These are phyloP conservation scores for Chloromyia formosa DNA, from an alignment of 2,888 invertebrate species.

Conservation along the genomic window DNA sequence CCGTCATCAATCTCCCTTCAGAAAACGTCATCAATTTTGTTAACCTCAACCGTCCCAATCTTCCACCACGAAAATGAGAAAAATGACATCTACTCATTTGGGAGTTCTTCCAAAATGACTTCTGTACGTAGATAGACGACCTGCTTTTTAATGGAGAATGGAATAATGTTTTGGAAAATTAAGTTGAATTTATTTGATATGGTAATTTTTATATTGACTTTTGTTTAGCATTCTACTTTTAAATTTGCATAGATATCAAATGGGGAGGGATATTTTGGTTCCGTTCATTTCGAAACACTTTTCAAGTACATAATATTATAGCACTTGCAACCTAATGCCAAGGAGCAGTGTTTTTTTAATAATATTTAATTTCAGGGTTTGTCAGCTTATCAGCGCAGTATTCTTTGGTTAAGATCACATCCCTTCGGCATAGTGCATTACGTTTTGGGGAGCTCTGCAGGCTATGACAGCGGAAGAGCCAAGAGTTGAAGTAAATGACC, in stretches of 20 bases:
- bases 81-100: constrained; percentile 40
- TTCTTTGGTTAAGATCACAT: too few relatives aligned
- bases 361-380: too few relatives aligned
- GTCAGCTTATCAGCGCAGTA: too few relatives aligned
- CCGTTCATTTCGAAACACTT: too few relatives aligned
- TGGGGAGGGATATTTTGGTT: background rate
- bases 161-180: constrained; percentile 10
- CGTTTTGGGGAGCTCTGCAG: too few relatives aligned
- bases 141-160: background rate
- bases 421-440: too few relatives aligned
- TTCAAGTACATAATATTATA: too few relatives aligned
- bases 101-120: constrained; percentile 33
- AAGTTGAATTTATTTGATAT: constrained; percentile 38
- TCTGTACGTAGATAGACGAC: background rate
- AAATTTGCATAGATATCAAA: constrained; percentile 21
- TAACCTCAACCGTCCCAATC: constrained; percentile 24
- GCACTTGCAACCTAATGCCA: too few relatives aligned
- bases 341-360: too few relatives aligned
- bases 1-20: constrained; percentile 48
- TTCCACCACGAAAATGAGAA: constrained; percentile 18
- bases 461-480: too few relatives aligned
- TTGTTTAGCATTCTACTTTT: background rate
- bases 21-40: constrained; percentile 32
- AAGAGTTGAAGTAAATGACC: too few relatives aligned
- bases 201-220: constrained; percentile 10